These are phyloP conservation scores for Oncorhynchus keta DNA, from an alignment of 2,113 vertebrate genomes.

Conservation along the genomic window DNA sequence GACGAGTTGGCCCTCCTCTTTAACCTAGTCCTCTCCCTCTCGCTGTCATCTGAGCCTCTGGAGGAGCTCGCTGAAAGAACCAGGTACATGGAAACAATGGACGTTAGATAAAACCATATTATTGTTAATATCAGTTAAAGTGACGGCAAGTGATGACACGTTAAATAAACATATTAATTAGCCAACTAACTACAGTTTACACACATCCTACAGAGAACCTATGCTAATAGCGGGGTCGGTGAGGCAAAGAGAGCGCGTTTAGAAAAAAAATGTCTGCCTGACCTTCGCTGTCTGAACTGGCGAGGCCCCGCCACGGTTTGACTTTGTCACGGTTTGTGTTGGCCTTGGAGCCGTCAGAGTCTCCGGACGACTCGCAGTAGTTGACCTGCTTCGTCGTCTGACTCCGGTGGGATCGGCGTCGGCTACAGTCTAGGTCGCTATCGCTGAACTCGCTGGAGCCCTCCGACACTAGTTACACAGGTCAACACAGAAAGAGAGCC, in stretches of 20 bases:
- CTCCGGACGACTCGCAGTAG: constrained; percentile 88
- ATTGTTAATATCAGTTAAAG: no score
- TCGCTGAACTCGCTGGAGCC: constrained; percentile 89
- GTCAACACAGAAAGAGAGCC: background rate
- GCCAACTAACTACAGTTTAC: no score
- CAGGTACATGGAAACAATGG: background rate
- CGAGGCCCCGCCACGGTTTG: constrained; percentile 75
- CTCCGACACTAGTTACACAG: constrained; percentile 76
- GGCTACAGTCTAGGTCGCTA: constrained; percentile 89
- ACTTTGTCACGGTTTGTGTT: constrained; percentile 75
- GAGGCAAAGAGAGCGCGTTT: background rate
- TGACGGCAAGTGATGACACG: background rate
- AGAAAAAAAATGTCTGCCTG: constrained; percentile 34
- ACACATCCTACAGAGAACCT: no score
- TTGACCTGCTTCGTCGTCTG: constrained; percentile 87
- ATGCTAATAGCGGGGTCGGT: background rate
- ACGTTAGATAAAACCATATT: no score
- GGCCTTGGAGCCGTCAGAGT: constrained; percentile 89
- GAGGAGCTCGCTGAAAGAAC: constrained; percentile 62
- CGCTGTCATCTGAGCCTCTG: constrained; percentile 80
- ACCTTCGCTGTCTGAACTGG: constrained; percentile 94
- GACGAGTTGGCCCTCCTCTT: constrained; percentile 72
- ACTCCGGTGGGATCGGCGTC: constrained; percentile 90
- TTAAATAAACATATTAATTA: background rate
- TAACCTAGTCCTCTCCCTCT: constrained; percentile 62